A percentile compares a stretch with the other conserved stretches of the same genome.
Evolutionary conservation across 1,140 invertebrate species (phyloP).

Genomic region (Drosophila arawakana): DNA sequence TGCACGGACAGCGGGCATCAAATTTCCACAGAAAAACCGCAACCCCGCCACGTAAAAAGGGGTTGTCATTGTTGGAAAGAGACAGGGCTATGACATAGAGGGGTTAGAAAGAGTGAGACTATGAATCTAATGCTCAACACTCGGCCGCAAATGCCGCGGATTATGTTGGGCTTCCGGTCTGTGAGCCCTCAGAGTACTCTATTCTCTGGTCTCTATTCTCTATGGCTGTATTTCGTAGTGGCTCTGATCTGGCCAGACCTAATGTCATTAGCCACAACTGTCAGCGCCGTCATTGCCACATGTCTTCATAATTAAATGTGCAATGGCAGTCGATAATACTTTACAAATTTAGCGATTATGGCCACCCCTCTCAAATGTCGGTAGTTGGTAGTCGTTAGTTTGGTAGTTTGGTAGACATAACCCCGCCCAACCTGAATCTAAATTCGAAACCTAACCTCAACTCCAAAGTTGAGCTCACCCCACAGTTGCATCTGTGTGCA

Average conservation of each 20-base stretch:
- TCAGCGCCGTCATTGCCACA: slow-evolving; percentile 66
- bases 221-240: background rate
- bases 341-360: slow-evolving; percentile 74
- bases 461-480: background rate
- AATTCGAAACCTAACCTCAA: background rate
- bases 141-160: slow-evolving; percentile 68
- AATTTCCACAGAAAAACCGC: slow-evolving; percentile 53
- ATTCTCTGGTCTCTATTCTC: slow-evolving; percentile 1
- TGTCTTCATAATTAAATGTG: slow-evolving; percentile 79
- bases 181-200: too few species aligned
- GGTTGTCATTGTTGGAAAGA: slow-evolving; percentile 6
- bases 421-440: slow-evolving; percentile 1
- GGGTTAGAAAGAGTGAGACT: background rate
- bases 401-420: background rate
- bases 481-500: slow-evolving; percentile 28
- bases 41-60: slow-evolving; percentile 33
- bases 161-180: slow-evolving; percentile 61
- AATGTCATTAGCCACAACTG: slow-evolving; percentile 81
- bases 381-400: background rate
- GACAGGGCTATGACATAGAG: background rate
- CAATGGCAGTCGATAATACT: slow-evolving; percentile 66
- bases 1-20: slow-evolving; percentile 5
- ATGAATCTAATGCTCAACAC: slow-evolving; percentile 40
- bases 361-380: slow-evolving; percentile 7
- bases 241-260: slow-evolving; percentile 30